Conservation (phyloP, 2,797 vertebrate species). For the Chromobotia macracanthus region DNA sequence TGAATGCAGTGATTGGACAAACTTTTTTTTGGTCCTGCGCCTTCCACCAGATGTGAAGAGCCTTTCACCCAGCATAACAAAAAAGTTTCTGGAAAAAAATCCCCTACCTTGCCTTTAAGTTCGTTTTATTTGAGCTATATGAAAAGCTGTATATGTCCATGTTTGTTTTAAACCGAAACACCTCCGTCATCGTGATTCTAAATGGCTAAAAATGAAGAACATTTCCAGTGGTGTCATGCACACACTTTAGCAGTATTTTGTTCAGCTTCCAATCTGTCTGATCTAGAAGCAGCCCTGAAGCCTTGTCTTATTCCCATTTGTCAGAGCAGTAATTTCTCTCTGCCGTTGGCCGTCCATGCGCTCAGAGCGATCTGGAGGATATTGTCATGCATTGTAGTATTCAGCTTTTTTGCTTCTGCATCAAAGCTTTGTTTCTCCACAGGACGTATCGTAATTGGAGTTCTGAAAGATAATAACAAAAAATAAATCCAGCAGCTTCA, state of each 20-base stretch:
- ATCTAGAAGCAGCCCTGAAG: slow-evolving; percentile 46
- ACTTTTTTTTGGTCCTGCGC: no score
- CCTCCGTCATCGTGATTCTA: neutral
- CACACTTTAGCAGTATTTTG: slow-evolving; percentile 26
- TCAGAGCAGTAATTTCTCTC: slow-evolving; percentile 65
- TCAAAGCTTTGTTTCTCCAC: slow-evolving; percentile 70
- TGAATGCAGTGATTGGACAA: no score
- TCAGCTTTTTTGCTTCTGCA: slow-evolving; percentile 59
- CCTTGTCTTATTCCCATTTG: slow-evolving; percentile 60
- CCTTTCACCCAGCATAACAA: no score
- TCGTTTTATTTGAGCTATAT: no score
- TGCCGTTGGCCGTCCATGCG: slow-evolving; percentile 32
- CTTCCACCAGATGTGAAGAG: no score
- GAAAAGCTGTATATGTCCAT: neutral
- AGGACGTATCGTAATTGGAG: slow-evolving; percentile 70
- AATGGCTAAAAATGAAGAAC: neutral
- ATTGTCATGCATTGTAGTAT: slow-evolving; percentile 68
- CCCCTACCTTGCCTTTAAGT: no score
- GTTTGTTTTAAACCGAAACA: neutral
- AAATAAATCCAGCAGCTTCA: slow-evolving; percentile 69
- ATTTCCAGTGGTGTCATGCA: neutral
- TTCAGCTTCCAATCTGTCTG: slow-evolving; percentile 40
- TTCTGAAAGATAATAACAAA: slow-evolving; percentile 71
- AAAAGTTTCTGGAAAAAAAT: no score
- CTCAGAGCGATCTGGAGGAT: slow-evolving; percentile 61